Evolutionary conservation across 2,113 vertebrate genomes (phyloP).

Genomic region (Meriones unguiculatus): DNA sequence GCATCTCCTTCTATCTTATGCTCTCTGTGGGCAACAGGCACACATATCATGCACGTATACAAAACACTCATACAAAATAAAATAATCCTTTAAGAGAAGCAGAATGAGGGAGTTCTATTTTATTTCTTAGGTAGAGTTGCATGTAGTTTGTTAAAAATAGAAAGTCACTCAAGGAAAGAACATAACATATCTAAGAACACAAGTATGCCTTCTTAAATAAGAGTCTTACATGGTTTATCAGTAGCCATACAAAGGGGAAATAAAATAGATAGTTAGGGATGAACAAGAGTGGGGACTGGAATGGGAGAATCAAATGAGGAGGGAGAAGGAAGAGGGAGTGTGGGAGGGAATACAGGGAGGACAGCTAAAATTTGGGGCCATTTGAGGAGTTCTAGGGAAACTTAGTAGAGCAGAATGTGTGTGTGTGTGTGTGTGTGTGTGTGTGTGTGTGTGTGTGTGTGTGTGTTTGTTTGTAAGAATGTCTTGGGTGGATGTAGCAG

Average conservation of each 20-base stretch:
- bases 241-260: neutral
- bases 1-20: neutral
- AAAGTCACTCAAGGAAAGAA: neutral
- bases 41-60: neutral
- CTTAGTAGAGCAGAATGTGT: neutral
- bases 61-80: neutral
- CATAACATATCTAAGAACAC: neutral
- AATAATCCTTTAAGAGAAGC: neutral
- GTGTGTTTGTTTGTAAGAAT: too few relatives aligned
- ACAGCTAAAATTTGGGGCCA: neutral
- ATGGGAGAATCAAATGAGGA: neutral
- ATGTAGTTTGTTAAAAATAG: neutral
- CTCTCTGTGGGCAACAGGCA: neutral
- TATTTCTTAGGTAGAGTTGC: neutral
- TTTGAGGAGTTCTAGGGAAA: neutral
- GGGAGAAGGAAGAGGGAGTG: neutral
- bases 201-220: neutral
- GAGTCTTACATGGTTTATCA: neutral
- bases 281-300: neutral
- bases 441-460: too few relatives aligned
- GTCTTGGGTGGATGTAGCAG: too few relatives aligned
- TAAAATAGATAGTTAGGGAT: neutral
- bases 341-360: neutral
- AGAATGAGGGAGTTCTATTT: neutral
- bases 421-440: neutral